A percentile compares a stretch with the other conserved stretches of the same genome.
phyloP scores from a whole-genome alignment of 1,140 invertebrate species.

The Carcinoscorpius rotundicauda region DNA sequence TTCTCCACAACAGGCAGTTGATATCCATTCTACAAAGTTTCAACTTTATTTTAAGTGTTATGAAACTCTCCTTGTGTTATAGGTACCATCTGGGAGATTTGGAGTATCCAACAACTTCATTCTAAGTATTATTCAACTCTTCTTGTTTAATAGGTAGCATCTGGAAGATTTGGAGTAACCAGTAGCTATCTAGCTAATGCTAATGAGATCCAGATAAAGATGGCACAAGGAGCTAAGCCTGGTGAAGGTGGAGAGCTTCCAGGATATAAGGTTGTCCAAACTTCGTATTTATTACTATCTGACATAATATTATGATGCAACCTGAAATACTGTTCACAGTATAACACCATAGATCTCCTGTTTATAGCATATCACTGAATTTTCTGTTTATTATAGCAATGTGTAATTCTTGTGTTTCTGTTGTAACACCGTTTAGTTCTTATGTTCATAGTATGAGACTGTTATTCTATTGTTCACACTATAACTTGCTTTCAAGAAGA shows the following conservation, averaged over 20 bases:
- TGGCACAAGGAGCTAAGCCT: conserved; percentile 97
- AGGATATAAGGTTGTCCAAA: conserved; percentile 49
- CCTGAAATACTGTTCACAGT: too few relatives aligned
- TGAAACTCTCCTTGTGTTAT: neutral
- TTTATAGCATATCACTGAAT: conserved; percentile 2
- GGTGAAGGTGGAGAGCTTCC: conserved; percentile 91
- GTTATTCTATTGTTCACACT: neutral
- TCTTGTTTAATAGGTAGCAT: conserved; percentile 64
- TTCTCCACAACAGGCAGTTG: too few relatives aligned
- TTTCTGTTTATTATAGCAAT: neutral
- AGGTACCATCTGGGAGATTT: neutral
- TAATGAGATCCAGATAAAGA: conserved; percentile 94
- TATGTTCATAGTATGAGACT: neutral
- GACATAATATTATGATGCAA: too few relatives aligned
- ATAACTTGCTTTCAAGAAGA: neutral
- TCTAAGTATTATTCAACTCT: neutral
- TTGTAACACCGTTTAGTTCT: neutral
- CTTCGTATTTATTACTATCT: too few relatives aligned
- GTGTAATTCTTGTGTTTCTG: neutral
- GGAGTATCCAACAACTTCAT: neutral
- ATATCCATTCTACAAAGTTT: neutral
- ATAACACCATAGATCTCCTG: neutral
- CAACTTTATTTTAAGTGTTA: conserved; percentile 1
- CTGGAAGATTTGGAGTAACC: conserved; percentile 95
- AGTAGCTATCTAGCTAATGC: conserved; percentile 92